A percentile compares a stretch with the other conserved stretches of the same genome.
Conservation (phyloP, 2,888 invertebrate species). For the Scaeva pyrastri region DNA sequence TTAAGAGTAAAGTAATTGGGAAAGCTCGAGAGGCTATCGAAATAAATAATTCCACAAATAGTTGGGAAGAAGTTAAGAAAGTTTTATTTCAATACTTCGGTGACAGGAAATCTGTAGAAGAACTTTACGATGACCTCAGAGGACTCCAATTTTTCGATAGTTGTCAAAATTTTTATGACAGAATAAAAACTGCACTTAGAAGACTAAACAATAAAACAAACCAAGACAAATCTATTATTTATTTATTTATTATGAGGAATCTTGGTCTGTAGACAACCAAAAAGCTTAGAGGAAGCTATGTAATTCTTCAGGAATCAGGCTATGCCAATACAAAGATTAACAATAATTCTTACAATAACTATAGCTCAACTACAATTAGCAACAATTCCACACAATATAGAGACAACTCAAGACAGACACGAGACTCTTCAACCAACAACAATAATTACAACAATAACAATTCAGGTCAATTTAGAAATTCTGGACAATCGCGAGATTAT, state of each 20-base stretch:
- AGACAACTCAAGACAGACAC: not conserved
- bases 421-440: not conserved
- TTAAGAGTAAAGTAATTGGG: no score
- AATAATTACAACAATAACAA: not conserved
- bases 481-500: not conserved
- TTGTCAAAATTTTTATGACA: slow-evolving; percentile 29
- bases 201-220: slow-evolving; percentile 66
- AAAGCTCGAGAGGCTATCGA: no score
- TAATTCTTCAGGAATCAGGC: slow-evolving; percentile 2
- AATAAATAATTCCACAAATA: no score
- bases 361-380: not conserved
- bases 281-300: not conserved
- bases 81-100: no score
- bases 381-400: not conserved
- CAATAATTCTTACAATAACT: no score
- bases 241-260: no score
- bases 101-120: slow-evolving; percentile 12
- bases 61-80: no score
- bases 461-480: not conserved
- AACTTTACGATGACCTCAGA: slow-evolving; percentile 25
- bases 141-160: not conserved
- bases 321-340: not conserved
- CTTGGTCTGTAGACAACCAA: not conserved
- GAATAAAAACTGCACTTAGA: slow-evolving; percentile 11
- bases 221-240: not conserved